Conservation (phyloP, 2,888 invertebrate species). For the Rhagium mordax region DNA sequence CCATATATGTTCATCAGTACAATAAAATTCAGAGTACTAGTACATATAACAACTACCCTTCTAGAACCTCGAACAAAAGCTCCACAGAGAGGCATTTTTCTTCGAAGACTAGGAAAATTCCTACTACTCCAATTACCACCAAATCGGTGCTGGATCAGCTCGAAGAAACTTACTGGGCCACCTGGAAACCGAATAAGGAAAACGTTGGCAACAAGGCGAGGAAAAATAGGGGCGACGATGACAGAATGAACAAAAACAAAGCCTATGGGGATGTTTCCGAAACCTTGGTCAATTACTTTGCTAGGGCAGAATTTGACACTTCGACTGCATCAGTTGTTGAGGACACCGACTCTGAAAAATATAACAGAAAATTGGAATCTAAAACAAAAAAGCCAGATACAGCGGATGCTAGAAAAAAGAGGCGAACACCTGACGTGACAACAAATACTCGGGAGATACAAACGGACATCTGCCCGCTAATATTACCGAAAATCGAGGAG, state of each 20-base stretch:
- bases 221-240: conserved; percentile 22
- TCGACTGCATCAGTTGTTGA: conserved; percentile 4
- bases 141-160: conserved; percentile 60
- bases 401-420: background rate
- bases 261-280: conserved; percentile 32
- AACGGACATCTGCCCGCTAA: conserved; percentile 38
- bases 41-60: conserved; percentile 45
- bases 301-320: conserved; percentile 12
- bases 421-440: background rate
- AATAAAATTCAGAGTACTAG: conserved; percentile 42
- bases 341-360: conserved; percentile 9
- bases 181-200: conserved; percentile 64
- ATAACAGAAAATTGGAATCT: background rate
- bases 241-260: background rate
- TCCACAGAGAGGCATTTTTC: too few species aligned
- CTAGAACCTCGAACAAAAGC: conserved; percentile 22
- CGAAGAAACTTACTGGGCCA: conserved; percentile 67
- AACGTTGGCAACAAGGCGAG: conserved; percentile 1
- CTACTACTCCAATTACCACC: conserved; percentile 33
- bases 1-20: conserved; percentile 55
- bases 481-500: conserved; percentile 21
- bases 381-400: background rate
- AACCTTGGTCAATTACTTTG: conserved; percentile 24
- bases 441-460: conserved; percentile 53
- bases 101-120: background rate